These are phyloP conservation scores for Hephaestus fuliginosus DNA, from an alignment of 2,797 vertebrate genomes.

Conservation along the genomic window DNA sequence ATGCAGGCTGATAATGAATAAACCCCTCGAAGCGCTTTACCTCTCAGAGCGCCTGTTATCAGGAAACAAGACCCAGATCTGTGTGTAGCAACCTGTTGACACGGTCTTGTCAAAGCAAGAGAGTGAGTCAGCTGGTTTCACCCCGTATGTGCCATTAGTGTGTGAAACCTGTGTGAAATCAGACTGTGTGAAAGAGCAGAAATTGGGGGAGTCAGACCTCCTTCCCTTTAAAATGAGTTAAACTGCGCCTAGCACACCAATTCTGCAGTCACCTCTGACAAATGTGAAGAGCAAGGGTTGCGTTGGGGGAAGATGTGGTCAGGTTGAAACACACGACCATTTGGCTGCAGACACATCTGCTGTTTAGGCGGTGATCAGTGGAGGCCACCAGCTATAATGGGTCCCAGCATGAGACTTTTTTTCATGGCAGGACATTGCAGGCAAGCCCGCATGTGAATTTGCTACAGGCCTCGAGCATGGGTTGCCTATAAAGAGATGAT, in stretches of 20 bases:
- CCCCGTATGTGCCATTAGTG: neutral
- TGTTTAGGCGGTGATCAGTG: neutral
- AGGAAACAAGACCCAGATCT: conserved; percentile 40
- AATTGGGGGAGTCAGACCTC: conserved; percentile 8
- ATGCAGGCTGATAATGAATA: conserved; percentile 63
- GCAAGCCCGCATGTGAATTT: neutral
- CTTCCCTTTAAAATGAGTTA: conserved; percentile 4
- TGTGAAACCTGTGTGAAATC: conserved; percentile 27
- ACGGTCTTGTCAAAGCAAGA: conserved; percentile 25
- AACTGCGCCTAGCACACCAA: conserved; percentile 9
- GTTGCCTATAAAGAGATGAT: neutral
- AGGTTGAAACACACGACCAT: neutral
- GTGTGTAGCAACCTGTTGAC: conserved; percentile 52
- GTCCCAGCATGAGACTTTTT: neutral
- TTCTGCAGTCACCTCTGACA: neutral
- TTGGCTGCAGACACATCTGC: conserved; percentile 13
- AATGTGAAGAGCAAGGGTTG: neutral
- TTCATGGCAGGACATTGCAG: conserved; percentile 6
- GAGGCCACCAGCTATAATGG: neutral
- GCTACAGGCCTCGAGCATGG: neutral
- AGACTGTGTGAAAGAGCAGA: conserved; percentile 26
- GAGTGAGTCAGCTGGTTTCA: conserved; percentile 34
- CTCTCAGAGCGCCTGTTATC: conserved; percentile 54
- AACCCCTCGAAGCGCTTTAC: conserved; percentile 50
- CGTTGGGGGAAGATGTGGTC: neutral